A percentile compares a stretch with the other conserved stretches of the same genome.
phyloP scores from a whole-genome alignment of 2,888 invertebrate species.

The Anoplius nigerrimus region DNA sequence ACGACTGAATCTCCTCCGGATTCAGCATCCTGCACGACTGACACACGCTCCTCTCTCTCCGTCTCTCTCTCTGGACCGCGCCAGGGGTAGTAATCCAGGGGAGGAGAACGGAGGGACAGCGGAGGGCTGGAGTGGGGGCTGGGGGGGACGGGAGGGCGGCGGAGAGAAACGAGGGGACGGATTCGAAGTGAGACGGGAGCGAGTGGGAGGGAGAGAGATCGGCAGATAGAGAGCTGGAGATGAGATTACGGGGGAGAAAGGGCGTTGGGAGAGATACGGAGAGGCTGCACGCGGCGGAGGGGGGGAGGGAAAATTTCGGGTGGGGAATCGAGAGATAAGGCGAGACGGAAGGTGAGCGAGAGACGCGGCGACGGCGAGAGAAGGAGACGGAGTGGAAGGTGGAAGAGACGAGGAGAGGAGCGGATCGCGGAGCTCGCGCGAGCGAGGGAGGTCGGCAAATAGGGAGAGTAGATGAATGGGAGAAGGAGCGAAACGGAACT shows the following conservation, averaged over 20 bases:
- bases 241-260: not conserved
- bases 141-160: constrained; percentile 6
- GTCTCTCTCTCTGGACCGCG: constrained; percentile 45
- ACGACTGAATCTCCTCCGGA: constrained; percentile 56
- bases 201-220: constrained; percentile 10
- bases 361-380: no score
- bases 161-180: constrained; percentile 28
- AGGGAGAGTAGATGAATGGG: not conserved
- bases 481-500: not conserved
- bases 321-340: no score
- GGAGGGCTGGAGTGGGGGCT: constrained; percentile 11
- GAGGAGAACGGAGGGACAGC: constrained; percentile 22
- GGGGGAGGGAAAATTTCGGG: no score
- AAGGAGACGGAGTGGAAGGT: no score
- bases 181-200: not conserved
- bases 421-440: no score
- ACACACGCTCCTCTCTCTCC: constrained; percentile 38
- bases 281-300: no score
- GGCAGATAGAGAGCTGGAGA: not conserved
- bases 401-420: no score
- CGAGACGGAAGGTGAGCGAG: no score
- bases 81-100: constrained; percentile 30
- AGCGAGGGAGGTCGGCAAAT: no score
- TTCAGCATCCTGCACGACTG: constrained; percentile 54
- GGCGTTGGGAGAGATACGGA: no score